phyloP scores from a whole-genome alignment of 2,113 vertebrate genomes.

The Entosphenus tridentatus region DNA sequence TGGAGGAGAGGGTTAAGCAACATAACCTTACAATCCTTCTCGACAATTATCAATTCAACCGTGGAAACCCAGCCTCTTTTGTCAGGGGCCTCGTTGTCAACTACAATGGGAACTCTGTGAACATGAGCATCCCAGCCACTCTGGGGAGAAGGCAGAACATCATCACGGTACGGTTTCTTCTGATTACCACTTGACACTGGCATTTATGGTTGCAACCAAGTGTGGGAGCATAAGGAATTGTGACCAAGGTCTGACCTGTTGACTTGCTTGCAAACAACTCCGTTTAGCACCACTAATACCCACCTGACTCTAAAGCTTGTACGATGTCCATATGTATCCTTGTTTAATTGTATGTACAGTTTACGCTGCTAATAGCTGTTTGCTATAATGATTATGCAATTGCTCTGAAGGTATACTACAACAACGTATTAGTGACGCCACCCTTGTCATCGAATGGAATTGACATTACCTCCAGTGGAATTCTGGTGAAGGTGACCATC shows the following conservation, averaged over 20 bases:
- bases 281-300: too few species aligned
- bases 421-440: conserved; percentile 14
- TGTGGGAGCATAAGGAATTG: too few species aligned
- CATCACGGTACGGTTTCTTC: conserved; percentile 14
- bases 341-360: background rate
- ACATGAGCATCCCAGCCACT: conserved; percentile 11
- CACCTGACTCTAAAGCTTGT: too few species aligned
- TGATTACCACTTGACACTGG: too few species aligned
- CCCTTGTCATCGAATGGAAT: conserved; percentile 18
- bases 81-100: conserved; percentile 19
- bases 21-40: conserved; percentile 21
- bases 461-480: conserved; percentile 16
- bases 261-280: too few species aligned
- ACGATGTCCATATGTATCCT: background rate
- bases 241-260: too few species aligned
- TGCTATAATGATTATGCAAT: background rate
- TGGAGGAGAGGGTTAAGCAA: conserved; percentile 19
- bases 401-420: conserved; percentile 18
- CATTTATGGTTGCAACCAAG: too few species aligned
- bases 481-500: conserved; percentile 16
- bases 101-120: conserved; percentile 17
- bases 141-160: background rate
- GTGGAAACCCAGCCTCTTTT: conserved; percentile 14
- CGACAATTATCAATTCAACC: conserved; percentile 19
- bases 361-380: background rate